phyloP scores from a whole-genome alignment of 1,140 invertebrate species.

The Lysiphlebus fabarum region DNA sequence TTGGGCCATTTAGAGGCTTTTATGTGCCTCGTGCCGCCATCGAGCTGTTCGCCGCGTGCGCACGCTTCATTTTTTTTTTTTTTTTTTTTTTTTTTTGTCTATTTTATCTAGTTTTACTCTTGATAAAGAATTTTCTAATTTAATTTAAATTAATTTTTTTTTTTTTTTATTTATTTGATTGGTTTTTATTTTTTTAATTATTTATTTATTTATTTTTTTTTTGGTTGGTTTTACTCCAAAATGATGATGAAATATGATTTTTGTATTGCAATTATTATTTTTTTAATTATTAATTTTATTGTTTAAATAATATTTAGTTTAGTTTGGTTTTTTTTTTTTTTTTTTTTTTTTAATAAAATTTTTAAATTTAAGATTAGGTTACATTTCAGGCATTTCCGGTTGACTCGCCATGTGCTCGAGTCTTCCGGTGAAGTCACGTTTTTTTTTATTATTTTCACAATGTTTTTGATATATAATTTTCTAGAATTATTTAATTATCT shows the following conservation, averaged over 20 bases:
- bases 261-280: too few species aligned
- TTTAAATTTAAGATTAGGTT: constrained; percentile 5
- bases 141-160: background rate
- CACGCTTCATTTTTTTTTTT: background rate
- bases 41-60: background rate
- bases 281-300: too few species aligned
- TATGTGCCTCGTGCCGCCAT: constrained; percentile 15
- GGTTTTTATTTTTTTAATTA: too few species aligned
- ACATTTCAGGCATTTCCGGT: constrained; percentile 4
- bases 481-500: background rate
- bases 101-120: background rate
- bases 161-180: too few species aligned
- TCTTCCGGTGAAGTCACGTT: constrained; percentile 14
- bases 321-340: background rate
- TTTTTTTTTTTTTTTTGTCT: too few species aligned
- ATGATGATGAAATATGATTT: too few species aligned
- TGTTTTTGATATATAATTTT: background rate
- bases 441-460: constrained; percentile 11
- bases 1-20: background rate
- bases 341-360: background rate
- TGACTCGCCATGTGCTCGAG: constrained; percentile 24
- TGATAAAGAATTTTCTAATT: background rate
- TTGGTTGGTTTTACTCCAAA: too few species aligned
- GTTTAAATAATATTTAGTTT: background rate
- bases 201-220: too few species aligned